Conservation (phyloP, 2,888 invertebrate genomes). For the Trissolcus japonicus region DNA sequence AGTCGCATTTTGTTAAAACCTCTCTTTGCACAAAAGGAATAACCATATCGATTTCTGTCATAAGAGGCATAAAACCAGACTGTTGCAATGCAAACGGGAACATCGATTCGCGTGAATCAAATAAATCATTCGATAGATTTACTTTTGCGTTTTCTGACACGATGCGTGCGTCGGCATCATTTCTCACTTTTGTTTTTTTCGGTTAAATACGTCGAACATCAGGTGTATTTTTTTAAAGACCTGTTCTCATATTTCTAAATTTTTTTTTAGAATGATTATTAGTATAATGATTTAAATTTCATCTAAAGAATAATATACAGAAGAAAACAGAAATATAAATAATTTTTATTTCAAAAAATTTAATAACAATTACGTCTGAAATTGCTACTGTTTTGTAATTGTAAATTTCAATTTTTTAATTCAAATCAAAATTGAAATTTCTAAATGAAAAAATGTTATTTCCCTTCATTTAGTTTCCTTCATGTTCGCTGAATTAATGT, state of each 20-base stretch:
- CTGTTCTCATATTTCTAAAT: neutral
- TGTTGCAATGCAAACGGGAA: slow-evolving; percentile 32
- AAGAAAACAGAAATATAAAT: too few species aligned
- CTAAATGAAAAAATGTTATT: too few species aligned
- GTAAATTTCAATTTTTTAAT: too few species aligned
- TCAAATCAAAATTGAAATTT: too few species aligned
- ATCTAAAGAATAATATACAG: too few species aligned
- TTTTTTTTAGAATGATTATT: too few species aligned
- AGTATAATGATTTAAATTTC: too few species aligned
- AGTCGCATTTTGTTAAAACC: slow-evolving; percentile 4
- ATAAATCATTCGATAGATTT: slow-evolving; percentile 48
- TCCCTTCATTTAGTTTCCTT: too few species aligned
- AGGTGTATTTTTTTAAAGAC: slow-evolving; percentile 12
- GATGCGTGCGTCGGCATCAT: slow-evolving; percentile 19
- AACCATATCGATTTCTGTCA: slow-evolving; percentile 35
- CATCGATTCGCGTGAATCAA: slow-evolving; percentile 24
- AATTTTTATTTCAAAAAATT: too few species aligned
- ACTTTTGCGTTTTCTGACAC: slow-evolving; percentile 33
- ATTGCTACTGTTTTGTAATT: too few species aligned
- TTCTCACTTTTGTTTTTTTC: slow-evolving; percentile 33
- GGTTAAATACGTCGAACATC: slow-evolving; percentile 25
- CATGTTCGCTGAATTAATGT: too few species aligned
- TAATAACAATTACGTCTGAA: too few species aligned
- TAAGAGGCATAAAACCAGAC: slow-evolving; percentile 33
- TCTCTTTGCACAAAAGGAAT: slow-evolving; percentile 33